A percentile compares a stretch with the other conserved stretches of the same genome.
These are phyloP conservation scores for Cossypha dichroa DNA, from an alignment of 2,797 vertebrate genomes.

Conservation along the genomic window DNA sequence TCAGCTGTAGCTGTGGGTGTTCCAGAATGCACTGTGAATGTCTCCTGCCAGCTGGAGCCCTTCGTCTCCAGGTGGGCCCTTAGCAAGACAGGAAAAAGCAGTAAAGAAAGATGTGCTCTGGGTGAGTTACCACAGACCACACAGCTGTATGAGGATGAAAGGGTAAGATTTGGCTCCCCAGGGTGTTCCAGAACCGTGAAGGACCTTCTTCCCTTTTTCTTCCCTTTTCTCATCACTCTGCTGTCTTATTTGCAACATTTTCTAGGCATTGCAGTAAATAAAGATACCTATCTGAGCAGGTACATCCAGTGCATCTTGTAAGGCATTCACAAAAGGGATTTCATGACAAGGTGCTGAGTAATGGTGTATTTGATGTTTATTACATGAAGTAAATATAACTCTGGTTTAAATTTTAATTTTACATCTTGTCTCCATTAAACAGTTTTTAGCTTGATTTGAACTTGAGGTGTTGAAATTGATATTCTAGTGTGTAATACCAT, in stretches of 20 bases:
- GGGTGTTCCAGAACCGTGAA: fast-evolving
- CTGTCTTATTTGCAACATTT: neutral
- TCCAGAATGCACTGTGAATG: neutral
- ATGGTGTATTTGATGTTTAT: neutral
- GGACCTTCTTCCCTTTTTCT: neutral
- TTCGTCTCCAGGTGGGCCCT: too few species aligned
- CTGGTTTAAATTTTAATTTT: neutral
- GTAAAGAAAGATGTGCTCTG: neutral
- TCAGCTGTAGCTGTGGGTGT: neutral
- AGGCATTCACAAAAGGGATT: neutral
- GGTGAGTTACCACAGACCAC: neutral
- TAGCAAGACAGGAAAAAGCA: neutral
- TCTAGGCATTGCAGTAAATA: neutral
- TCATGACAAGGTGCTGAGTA: neutral
- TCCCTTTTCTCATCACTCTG: neutral
- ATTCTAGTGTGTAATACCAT: neutral
- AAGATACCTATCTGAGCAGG: neutral
- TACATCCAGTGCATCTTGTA: neutral
- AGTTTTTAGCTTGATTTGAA: neutral
- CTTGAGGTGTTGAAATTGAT: neutral
- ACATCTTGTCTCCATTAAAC: neutral
- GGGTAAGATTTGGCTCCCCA: neutral
- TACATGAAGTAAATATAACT: neutral
- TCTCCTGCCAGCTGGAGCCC: neutral
- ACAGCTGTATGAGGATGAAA: neutral